Base-by-base conservation (phyloP, 2,888 invertebrate genomes). In the Dolichopus griseipennis region DNA sequence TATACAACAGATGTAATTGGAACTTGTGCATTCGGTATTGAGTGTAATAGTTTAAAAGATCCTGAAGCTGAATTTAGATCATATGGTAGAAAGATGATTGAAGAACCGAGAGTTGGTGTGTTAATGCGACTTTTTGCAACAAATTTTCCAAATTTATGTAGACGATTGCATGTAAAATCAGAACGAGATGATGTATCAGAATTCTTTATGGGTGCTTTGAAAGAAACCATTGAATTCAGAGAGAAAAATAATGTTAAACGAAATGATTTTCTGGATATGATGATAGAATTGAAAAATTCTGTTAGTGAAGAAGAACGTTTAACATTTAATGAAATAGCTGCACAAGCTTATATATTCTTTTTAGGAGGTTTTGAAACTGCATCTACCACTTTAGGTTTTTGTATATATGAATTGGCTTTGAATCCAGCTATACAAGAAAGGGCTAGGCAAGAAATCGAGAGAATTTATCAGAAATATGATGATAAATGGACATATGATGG, bases 311-410 rank as follows among this genome's bases (percentile, higher is more conserved):
- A 63, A 27, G 63, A 63, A 27, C 76, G 76, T 0, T 74, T 85
- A 3, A 78, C 81, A 4, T 76, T 84, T n/a, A 79, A 83, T 10
- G 74, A 86, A 66, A 75, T 87, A 1, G 79, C 83, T 0, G 83
- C 86, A 0, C 86, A 87, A 70, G 83, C 85, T 9, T 81, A 85
- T 52, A 77, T 84, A 2, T 86, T 88, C 73, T 84, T 84, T 68
- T 70, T 79, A 27, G 86, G 84, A 20, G 86, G 86, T 3, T 85
- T 82, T 65, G 85, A 85, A 75, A 85, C 85, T 0, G 84, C 84
- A 20, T 80, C 82, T 1, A 79, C 82, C 5, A 81, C 83, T 0
- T 78, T 84, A 75, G 79, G 81, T 22, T 85, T 83, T 72, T 74
- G 75, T 0, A 63, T 79, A 3, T 77, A 76, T 41, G 74, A 77